phyloP scores from a whole-genome alignment of 2,113 vertebrate genomes.

The Rynchops niger region DNA sequence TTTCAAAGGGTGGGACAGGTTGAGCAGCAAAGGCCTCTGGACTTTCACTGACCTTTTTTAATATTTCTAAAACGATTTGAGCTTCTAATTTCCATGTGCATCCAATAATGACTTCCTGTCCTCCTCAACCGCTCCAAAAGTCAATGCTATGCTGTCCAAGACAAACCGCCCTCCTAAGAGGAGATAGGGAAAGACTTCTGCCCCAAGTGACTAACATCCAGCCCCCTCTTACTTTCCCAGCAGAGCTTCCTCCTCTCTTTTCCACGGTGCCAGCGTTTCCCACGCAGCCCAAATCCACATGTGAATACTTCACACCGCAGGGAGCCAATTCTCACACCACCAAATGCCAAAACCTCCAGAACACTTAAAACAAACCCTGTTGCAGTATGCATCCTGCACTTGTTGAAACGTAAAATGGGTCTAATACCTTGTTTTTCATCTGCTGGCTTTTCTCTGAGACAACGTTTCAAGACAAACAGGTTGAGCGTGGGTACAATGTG shows the following conservation, averaged over 20 bases:
- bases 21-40: not conserved
- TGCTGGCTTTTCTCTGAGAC: conserved; percentile 27
- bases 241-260: conserved; percentile 9
- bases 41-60: not conserved
- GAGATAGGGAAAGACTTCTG: not conserved
- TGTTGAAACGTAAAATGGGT: not conserved
- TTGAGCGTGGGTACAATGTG: not conserved
- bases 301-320: not conserved
- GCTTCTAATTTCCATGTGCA: not conserved
- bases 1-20: not conserved
- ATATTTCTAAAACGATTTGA: not conserved
- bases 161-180: conserved; percentile 22
- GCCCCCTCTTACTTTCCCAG: conserved; percentile 56
- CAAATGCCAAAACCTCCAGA: not conserved
- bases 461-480: not conserved
- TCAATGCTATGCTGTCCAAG: not conserved
- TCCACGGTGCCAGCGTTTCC: conserved; percentile 38
- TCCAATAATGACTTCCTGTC: not conserved
- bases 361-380: not conserved
- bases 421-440: not conserved
- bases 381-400: not conserved
- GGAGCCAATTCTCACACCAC: conserved; percentile 40
- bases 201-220: conserved; percentile 30
- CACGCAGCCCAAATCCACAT: conserved; percentile 25
- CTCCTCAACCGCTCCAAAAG: not conserved